These are phyloP conservation scores for Bungarus multicinctus DNA, from an alignment of 2,113 vertebrate species.

Conservation along the genomic window DNA sequence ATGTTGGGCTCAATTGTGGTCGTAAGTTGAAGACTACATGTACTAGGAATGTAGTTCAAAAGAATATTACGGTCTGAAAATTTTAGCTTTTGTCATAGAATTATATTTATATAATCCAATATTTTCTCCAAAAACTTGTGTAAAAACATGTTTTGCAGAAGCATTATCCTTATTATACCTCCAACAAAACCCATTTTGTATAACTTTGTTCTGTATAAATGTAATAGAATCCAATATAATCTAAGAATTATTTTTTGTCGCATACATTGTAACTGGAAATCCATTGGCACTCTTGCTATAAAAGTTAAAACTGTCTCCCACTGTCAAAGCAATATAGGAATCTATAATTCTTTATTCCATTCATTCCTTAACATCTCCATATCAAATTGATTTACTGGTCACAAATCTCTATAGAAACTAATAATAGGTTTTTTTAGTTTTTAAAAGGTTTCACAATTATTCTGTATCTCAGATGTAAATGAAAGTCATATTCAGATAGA, in stretches of 20 bases:
- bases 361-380: background rate
- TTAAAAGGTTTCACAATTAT: background rate
- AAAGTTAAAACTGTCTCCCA: background rate
- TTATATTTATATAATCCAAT: background rate
- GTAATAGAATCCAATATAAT: background rate
- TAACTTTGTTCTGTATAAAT: background rate
- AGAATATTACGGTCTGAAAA: too few species aligned
- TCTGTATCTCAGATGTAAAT: background rate
- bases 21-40: too few species aligned
- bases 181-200: background rate
- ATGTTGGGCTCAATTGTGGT: too few species aligned
- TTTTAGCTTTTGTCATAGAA: background rate
- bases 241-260: background rate
- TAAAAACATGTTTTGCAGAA: background rate
- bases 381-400: background rate
- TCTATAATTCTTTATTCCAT: background rate
- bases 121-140: background rate
- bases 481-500: background rate
- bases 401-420: background rate
- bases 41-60: too few species aligned
- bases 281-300: background rate
- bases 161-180: background rate
- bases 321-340: background rate
- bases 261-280: background rate
- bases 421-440: background rate